phyloP scores from a whole-genome alignment of 1,140 invertebrate genomes.

The Drosophila yakuba region DNA sequence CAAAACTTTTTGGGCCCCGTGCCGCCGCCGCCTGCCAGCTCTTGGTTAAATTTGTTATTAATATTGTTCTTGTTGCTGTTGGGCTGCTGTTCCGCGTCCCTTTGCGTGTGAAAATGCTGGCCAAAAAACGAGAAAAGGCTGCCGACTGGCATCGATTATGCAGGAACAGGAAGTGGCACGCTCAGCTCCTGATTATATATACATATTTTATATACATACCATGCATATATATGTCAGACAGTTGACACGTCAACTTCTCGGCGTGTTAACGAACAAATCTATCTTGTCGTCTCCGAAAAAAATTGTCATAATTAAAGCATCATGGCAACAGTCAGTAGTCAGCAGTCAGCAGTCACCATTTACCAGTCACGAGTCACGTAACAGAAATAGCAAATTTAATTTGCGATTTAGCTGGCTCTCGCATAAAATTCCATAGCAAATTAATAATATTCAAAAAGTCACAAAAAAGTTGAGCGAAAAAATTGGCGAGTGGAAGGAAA shows the following conservation, averaged over 20 bases:
- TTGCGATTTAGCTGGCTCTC: slow-evolving; percentile 59
- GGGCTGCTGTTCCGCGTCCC: slow-evolving; percentile 14
- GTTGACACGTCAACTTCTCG: slow-evolving; percentile 61
- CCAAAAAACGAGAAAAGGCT: slow-evolving; percentile 29
- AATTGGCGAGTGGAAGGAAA: slow-evolving; percentile 6
- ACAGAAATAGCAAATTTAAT: slow-evolving; percentile 76
- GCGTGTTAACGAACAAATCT: slow-evolving; percentile 58
- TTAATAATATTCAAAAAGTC: slow-evolving; percentile 31
- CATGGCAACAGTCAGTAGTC: slow-evolving; percentile 30
- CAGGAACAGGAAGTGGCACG: slow-evolving; percentile 48
- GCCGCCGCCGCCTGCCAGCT: slow-evolving; percentile 25
- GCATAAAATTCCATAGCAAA: slow-evolving; percentile 53
- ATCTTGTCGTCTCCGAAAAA: slow-evolving; percentile 41
- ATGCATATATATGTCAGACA: slow-evolving; percentile 34
- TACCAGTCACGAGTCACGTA: slow-evolving; percentile 63
- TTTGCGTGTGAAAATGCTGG: slow-evolving; percentile 54
- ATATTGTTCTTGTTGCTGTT: slow-evolving; percentile 5
- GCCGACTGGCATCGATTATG: slow-evolving; percentile 69
- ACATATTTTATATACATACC: slow-evolving; percentile 8
- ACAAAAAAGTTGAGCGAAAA: slow-evolving; percentile 16
- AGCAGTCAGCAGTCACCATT: slow-evolving; percentile 1
- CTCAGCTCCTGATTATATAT: slow-evolving; percentile 21
- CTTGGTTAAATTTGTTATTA: slow-evolving; percentile 41
- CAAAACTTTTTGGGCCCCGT: slow-evolving; percentile 55
- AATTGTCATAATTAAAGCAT: slow-evolving; percentile 70